Evolutionary conservation across 2,797 vertebrate species (phyloP).

Genomic region (Tokudaia tokunoshimensis): DNA sequence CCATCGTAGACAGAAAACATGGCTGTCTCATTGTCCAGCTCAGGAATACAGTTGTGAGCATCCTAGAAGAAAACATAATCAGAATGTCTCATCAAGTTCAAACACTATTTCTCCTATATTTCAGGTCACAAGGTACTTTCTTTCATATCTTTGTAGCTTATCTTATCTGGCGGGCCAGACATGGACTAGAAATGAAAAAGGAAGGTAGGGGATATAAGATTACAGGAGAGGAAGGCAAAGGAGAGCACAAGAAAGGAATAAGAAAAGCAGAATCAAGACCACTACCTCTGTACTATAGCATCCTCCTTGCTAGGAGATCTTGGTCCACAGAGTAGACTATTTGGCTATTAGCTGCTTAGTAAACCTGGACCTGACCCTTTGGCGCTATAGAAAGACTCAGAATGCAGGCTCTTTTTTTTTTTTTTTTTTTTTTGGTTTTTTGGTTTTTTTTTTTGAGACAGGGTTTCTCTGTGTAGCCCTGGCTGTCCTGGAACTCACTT

Average conservation of each 20-base stretch:
- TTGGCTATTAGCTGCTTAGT: not conserved
- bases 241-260: too few species aligned
- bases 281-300: conserved; percentile 34
- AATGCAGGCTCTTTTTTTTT: conserved; percentile 66
- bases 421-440: too few species aligned
- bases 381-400: conserved; percentile 41
- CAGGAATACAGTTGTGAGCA: conserved; percentile 98
- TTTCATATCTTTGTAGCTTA: conserved; percentile 38
- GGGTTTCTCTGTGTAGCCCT: not conserved
- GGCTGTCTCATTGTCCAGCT: conserved; percentile 96
- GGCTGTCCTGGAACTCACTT: too few species aligned
- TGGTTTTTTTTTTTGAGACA: too few species aligned
- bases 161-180: conserved; percentile 37
- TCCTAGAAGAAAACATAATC: conserved; percentile 89
- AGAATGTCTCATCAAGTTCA: conserved; percentile 44
- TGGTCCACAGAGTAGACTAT: conserved; percentile 51
- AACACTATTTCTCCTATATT: conserved; percentile 25
- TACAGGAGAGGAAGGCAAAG: not conserved
- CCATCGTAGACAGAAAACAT: conserved; percentile 99
- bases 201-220: conserved; percentile 45
- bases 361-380: conserved; percentile 59
- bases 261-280: not conserved
- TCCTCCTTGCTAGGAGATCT: not conserved
- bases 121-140: not conserved
- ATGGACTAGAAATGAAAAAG: conserved; percentile 62